phyloP scores from a whole-genome alignment of 2,797 vertebrate genomes.

The Sitta carolinensis region DNA sequence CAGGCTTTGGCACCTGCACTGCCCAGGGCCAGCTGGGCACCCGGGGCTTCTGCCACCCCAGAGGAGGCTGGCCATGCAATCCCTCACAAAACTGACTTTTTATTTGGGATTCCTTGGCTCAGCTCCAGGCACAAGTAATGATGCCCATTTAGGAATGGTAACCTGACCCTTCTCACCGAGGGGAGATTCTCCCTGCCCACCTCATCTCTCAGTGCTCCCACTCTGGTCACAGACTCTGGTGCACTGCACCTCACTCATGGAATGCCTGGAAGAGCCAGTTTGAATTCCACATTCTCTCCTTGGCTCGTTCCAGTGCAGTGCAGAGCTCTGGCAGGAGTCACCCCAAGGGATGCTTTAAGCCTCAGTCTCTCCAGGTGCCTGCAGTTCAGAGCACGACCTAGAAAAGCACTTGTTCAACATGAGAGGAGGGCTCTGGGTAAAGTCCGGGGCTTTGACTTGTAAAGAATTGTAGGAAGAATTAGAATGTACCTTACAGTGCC shows the following conservation, averaged over 20 bases:
- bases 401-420: background rate
- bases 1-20: too few species aligned
- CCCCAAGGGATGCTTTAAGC: background rate
- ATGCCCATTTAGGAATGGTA: constrained; percentile 48
- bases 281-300: background rate
- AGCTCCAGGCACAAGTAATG: constrained; percentile 39
- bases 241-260: constrained; percentile 11
- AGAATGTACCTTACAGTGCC: background rate
- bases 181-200: background rate
- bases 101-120: constrained; percentile 4
- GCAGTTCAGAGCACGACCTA: background rate
- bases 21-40: too few species aligned
- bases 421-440: background rate
- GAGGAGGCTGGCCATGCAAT: background rate
- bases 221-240: background rate
- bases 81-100: background rate
- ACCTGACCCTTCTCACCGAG: constrained; percentile 41
- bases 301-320: background rate
- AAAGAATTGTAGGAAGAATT: background rate
- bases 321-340: background rate
- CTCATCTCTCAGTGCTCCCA: background rate
- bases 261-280: background rate
- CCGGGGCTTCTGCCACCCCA: too few species aligned
- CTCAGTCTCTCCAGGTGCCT: background rate
- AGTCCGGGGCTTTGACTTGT: background rate